phyloP scores from a whole-genome alignment of 2,113 vertebrate species.

The Pholis gunnellus region DNA sequence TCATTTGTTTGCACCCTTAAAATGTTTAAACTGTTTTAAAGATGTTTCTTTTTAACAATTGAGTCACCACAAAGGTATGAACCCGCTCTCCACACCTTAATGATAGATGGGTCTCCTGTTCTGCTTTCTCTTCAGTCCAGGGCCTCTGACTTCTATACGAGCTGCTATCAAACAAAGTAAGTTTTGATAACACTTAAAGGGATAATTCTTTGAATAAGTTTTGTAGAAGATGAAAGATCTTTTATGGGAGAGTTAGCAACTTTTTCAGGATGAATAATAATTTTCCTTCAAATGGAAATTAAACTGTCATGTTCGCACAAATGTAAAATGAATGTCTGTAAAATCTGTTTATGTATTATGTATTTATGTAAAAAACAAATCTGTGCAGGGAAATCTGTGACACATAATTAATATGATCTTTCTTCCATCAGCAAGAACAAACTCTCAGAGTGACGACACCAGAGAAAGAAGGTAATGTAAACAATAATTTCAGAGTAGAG shows the following conservation, averaged over 20 bases:
- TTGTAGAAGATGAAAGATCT: not conserved
- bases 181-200: conserved; percentile 64
- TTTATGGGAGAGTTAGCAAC: too few relatives aligned
- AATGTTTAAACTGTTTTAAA: too few relatives aligned
- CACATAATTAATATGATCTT: not conserved
- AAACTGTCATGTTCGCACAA: not conserved
- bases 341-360: not conserved
- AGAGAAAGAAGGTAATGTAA: conserved; percentile 89
- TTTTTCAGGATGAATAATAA: not conserved
- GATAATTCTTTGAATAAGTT: not conserved
- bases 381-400: not conserved
- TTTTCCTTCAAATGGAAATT: not conserved
- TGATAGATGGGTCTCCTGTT: conserved; percentile 13
- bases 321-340: not conserved
- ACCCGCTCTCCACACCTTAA: not conserved
- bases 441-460: conserved; percentile 85
- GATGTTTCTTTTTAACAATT: not conserved
- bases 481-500: not conserved
- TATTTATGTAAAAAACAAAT: not conserved
- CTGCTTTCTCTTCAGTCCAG: conserved; percentile 85
- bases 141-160: conserved; percentile 91
- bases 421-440: conserved; percentile 79
- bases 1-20: not conserved
- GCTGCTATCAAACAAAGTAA: conserved; percentile 94
- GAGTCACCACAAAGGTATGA: conserved; percentile 34